Evolutionary conservation across 2,797 vertebrate species (phyloP).

Genomic region (Mallotus villosus): DNA sequence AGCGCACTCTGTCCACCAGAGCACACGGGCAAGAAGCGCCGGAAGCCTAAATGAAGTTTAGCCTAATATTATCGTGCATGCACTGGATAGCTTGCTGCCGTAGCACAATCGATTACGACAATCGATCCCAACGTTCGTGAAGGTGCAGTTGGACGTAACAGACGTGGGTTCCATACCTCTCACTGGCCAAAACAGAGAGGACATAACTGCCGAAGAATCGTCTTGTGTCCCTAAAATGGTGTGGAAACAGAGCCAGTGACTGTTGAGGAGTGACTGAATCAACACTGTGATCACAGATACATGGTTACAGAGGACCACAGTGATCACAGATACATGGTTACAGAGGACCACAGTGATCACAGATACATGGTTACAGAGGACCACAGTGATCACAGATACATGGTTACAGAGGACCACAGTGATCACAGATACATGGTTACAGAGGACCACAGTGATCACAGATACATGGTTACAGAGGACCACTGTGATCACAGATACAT

Average conservation of each 20-base stretch:
- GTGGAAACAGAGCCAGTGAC: background rate
- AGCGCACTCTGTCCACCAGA: background rate
- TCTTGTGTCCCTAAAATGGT: conserved; percentile 65
- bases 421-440: too few species aligned
- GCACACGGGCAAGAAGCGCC: conserved; percentile 14
- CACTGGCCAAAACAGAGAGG: conserved; percentile 45
- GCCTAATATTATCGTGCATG: background rate
- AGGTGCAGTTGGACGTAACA: background rate
- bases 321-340: too few species aligned
- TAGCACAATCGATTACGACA: background rate
- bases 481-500: too few species aligned
- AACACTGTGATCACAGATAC: too few species aligned
- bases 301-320: too few species aligned
- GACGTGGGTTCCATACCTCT: conserved; percentile 50
- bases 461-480: too few species aligned
- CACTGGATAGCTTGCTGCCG: conserved; percentile 3
- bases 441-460: too few species aligned
- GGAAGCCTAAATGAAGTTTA: too few species aligned
- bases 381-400: too few species aligned
- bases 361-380: too few species aligned
- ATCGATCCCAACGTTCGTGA: background rate
- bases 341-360: too few species aligned
- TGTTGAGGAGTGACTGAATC: background rate
- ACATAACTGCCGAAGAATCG: conserved; percentile 54
- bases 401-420: too few species aligned